These are phyloP conservation scores for Diadumene lineata DNA, from an alignment of 92 coral and sea anemone genomes.

Conservation along the genomic window DNA sequence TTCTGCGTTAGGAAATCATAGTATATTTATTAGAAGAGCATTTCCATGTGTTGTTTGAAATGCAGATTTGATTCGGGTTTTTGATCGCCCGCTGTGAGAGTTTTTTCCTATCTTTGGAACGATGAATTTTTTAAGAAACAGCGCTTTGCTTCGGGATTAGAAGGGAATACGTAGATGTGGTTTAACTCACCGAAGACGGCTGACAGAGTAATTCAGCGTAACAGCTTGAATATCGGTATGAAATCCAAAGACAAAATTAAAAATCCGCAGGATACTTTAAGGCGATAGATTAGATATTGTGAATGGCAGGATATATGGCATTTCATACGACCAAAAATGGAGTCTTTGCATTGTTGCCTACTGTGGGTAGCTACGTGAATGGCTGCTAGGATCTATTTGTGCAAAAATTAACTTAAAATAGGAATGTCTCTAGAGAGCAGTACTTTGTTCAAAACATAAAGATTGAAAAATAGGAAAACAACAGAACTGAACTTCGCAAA, in stretches of 20 bases:
- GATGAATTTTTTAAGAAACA: constrained; percentile 39
- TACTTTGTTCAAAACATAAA: background rate
- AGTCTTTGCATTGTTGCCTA: constrained; percentile 16
- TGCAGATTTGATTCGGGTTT: constrained; percentile 29
- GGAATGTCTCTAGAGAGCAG: background rate
- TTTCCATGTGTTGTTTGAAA: constrained; percentile 28
- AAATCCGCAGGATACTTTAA: constrained; percentile 51
- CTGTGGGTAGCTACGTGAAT: constrained; percentile 21
- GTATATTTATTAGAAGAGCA: background rate
- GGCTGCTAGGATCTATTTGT: constrained; percentile 18
- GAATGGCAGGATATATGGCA: constrained; percentile 14
- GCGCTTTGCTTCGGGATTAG: constrained; percentile 43
- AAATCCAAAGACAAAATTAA: constrained; percentile 66
- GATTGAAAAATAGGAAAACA: background rate
- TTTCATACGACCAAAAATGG: constrained; percentile 22
- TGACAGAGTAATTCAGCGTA: constrained; percentile 49
- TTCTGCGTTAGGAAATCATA: background rate
- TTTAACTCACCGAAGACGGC: constrained; percentile 41
- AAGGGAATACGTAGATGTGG: constrained; percentile 52
- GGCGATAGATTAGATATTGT: constrained; percentile 26
- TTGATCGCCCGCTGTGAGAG: constrained; percentile 23
- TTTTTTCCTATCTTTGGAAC: constrained; percentile 26
- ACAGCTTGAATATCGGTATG: constrained; percentile 57
- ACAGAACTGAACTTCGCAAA: background rate
- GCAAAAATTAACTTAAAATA: background rate